Evolutionary conservation across 92 coral and sea anemone species (phyloP).

Genomic region (Parazoanthus atlanticus): DNA sequence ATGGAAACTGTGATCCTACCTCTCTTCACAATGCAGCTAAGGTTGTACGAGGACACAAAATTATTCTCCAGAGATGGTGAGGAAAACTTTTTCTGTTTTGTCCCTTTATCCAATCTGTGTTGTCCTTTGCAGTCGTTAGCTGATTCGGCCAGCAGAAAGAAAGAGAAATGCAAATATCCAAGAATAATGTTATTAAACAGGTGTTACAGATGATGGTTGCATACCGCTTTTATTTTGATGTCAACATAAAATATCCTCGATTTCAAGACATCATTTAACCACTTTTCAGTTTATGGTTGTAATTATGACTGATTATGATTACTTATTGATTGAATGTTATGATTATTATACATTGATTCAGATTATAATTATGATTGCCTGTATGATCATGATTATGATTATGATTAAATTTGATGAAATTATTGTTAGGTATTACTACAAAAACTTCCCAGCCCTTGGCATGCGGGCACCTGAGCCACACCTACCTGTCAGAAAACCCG

Average conservation of each 20-base stretch:
- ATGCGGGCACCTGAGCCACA: slow-evolving; percentile 84
- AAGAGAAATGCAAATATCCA: no score
- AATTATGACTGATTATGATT: no score
- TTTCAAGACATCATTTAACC: no score
- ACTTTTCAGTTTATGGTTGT: no score
- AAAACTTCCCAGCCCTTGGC: slow-evolving; percentile 94
- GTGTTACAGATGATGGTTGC: no score
- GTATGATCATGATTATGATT: neutral
- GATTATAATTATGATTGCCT: neutral
- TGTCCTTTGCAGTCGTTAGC: neutral
- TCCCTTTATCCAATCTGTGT: neutral
- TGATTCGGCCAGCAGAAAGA: neutral
- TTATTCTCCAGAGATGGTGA: slow-evolving; percentile 79
- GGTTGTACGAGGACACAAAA: slow-evolving; percentile 88
- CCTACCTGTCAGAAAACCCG: slow-evolving; percentile 70
- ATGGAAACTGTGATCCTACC: slow-evolving; percentile 86
- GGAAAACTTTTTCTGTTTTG: neutral
- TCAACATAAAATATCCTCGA: no score
- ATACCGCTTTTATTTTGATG: no score
- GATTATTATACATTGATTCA: neutral
- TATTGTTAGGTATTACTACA: slow-evolving; percentile 87
- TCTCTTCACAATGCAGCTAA: slow-evolving; percentile 93
- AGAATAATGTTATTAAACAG: no score
- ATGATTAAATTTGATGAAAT: neutral
- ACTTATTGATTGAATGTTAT: neutral